Percentiles rank a stretch among this genome's conserved stretches.
Evolutionary conservation across 2,113 vertebrate genomes (phyloP).

Genomic region (Hylia prasina): DNA sequence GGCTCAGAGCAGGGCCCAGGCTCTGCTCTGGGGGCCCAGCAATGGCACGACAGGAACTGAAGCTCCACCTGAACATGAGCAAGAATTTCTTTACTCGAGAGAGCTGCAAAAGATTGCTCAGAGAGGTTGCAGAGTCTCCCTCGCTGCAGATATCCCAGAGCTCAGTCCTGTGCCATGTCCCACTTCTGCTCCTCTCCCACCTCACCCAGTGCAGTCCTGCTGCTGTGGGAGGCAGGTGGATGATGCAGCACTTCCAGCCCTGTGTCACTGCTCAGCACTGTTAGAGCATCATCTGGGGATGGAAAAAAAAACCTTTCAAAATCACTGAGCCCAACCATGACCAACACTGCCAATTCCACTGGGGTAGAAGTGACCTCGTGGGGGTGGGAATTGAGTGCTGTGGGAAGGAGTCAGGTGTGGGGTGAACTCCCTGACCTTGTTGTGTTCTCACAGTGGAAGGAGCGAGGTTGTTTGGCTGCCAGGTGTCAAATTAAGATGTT

Average conservation of each 20-base stretch:
- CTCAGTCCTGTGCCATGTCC: neutral
- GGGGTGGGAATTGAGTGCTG: neutral
- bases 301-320: neutral
- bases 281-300: neutral
- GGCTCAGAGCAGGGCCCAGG: neutral
- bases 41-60: neutral
- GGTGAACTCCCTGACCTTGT: neutral
- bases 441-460: neutral
- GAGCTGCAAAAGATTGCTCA: neutral
- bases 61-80: neutral
- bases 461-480: neutral
- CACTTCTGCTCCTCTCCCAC: neutral
- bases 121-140: neutral
- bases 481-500: neutral
- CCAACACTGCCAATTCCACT: fast-evolving
- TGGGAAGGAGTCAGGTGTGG: neutral
- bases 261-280: neutral
- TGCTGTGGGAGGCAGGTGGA: neutral
- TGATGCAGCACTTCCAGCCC: neutral
- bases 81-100: neutral
- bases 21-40: neutral
- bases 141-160: neutral
- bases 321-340: fast-evolving
- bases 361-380: neutral
- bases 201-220: fast-evolving